These are phyloP conservation scores for Lasiurus cinereus DNA, from an alignment of 2,113 vertebrate genomes.

Conservation along the genomic window DNA sequence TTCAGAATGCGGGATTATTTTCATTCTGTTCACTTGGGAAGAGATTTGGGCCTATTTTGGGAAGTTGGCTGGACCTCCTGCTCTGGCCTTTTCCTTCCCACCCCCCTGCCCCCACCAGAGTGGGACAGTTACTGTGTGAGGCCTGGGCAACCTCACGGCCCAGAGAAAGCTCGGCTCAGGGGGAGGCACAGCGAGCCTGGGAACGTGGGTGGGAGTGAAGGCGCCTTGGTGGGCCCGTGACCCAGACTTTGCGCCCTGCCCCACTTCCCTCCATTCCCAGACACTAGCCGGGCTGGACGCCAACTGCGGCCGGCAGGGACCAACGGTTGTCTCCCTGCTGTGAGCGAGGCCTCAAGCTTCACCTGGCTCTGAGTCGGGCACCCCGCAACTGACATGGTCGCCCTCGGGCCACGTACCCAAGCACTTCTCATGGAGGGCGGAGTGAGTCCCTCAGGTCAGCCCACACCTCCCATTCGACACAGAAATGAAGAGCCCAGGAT, in stretches of 20 bases:
- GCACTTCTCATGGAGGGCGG: not conserved
- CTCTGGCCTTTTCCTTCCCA: not conserved
- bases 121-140: not conserved
- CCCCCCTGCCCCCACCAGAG: not conserved
- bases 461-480: not conserved
- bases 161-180: not conserved
- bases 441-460: not conserved
- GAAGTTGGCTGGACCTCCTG: not conserved
- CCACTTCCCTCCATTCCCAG: slow-evolving; percentile 53
- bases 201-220: not conserved
- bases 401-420: not conserved
- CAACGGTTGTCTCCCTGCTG: too few species aligned
- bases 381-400: not conserved
- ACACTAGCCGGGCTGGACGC: not conserved
- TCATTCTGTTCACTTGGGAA: slow-evolving; percentile 28
- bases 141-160: not conserved
- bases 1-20: not conserved
- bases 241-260: slow-evolving; percentile 60
- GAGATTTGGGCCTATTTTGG: not conserved
- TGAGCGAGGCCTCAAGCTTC: not conserved
- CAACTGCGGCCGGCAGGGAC: not conserved
- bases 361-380: rapidly evolving
- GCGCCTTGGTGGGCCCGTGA: not conserved
- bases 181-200: not conserved
- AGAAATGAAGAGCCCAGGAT: not conserved